Conservation (phyloP, 1,140 invertebrate species). For the Schlechtendalia chinensis region DNA sequence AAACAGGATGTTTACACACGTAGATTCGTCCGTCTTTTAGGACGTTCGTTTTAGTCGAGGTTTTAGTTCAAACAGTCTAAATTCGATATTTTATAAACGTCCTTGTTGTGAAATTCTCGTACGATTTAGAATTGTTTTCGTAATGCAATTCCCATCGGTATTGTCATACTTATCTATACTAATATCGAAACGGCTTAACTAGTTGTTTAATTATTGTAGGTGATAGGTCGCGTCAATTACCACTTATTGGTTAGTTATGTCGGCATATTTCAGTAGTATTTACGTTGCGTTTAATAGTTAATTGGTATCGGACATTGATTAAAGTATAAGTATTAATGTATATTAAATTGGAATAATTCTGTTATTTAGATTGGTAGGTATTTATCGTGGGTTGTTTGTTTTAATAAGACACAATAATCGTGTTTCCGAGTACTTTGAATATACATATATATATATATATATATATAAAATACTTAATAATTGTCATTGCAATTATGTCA, state of each 20-base stretch:
- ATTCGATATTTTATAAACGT: neutral
- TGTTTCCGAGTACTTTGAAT: too few relatives aligned
- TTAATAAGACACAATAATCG: too few relatives aligned
- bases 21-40: neutral
- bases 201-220: neutral
- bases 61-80: neutral
- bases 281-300: neutral
- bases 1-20: neutral
- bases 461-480: too few relatives aligned
- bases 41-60: neutral
- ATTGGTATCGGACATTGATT: neutral
- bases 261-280: slow-evolving; percentile 9
- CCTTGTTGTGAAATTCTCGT: neutral
- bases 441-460: too few relatives aligned
- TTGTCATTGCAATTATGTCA: too few relatives aligned
- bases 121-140: neutral
- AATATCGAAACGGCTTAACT: neutral
- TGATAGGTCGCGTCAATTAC: neutral
- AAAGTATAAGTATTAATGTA: too few relatives aligned
- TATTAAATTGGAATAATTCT: too few relatives aligned
- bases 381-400: too few relatives aligned
- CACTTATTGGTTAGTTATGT: neutral
- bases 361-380: too few relatives aligned
- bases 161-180: neutral
- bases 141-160: neutral